Evolutionary conservation across 2,797 vertebrate species (phyloP).

Genomic region (Tadarida brasiliensis): DNA sequence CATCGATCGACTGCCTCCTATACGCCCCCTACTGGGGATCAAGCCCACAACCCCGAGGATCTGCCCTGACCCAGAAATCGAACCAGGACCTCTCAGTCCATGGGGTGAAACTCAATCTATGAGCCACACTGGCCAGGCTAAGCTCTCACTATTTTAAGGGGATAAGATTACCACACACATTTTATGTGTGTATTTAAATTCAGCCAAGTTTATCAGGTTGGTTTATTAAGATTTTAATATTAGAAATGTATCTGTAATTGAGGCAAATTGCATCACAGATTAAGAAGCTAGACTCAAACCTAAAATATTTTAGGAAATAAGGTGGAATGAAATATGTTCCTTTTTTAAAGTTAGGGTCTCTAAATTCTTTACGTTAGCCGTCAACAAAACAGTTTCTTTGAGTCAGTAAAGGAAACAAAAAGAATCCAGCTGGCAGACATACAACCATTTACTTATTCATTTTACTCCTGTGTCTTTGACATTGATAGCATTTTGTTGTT

Average conservation of each 20-base stretch:
- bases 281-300: background rate
- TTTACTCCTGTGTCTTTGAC: background rate
- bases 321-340: background rate
- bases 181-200: conserved; percentile 4
- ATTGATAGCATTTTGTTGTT: background rate
- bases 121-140: too few species aligned
- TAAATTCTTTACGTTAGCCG: conserved; percentile 16
- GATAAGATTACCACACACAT: background rate
- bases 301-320: conserved; percentile 40
- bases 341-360: background rate
- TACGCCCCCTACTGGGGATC: too few species aligned
- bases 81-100: too few species aligned
- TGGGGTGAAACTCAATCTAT: too few species aligned
- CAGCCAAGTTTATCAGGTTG: background rate
- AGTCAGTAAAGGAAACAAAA: background rate
- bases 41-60: too few species aligned
- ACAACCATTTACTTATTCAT: background rate
- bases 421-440: background rate
- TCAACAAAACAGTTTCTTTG: background rate
- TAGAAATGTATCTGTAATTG: background rate
- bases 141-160: background rate
- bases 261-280: background rate
- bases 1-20: too few species aligned
- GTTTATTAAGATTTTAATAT: conserved; percentile 9
- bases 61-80: too few species aligned